Percentiles rank a stretch among this genome's conserved stretches.
phyloP scores from a whole-genome alignment of 2,113 vertebrate genomes.

The Microcebus griseorufus region DNA sequence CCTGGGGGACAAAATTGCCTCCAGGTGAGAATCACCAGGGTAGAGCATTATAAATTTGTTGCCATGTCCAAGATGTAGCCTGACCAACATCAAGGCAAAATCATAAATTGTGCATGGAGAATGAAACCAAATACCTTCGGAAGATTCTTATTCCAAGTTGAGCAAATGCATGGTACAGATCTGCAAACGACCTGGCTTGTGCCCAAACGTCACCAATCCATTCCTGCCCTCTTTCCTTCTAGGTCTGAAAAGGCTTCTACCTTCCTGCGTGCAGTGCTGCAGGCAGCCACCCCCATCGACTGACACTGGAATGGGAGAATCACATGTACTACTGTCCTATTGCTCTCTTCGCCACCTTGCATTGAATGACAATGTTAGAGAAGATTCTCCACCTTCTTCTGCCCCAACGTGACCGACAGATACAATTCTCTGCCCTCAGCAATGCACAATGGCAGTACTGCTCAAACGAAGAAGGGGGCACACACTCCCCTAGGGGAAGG shows the following conservation, averaged over 20 bases:
- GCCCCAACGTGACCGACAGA: background rate
- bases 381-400: background rate
- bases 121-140: background rate
- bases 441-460: background rate
- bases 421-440: background rate
- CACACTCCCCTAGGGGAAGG: background rate
- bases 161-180: background rate
- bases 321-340: rapidly evolving
- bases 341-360: background rate
- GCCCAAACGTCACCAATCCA: background rate
- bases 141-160: background rate
- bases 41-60: background rate
- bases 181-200: no score
- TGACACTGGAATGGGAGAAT: background rate
- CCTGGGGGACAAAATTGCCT: background rate
- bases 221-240: background rate
- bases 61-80: background rate
- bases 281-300: no score
- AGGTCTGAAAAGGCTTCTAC: background rate
- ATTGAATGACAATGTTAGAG: background rate
- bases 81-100: background rate
- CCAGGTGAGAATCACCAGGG: background rate
- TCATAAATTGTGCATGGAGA: background rate
- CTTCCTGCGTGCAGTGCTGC: background rate
- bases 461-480: background rate